phyloP scores from a whole-genome alignment of 2,113 vertebrate genomes.

The Eretmochelys imbricata region DNA sequence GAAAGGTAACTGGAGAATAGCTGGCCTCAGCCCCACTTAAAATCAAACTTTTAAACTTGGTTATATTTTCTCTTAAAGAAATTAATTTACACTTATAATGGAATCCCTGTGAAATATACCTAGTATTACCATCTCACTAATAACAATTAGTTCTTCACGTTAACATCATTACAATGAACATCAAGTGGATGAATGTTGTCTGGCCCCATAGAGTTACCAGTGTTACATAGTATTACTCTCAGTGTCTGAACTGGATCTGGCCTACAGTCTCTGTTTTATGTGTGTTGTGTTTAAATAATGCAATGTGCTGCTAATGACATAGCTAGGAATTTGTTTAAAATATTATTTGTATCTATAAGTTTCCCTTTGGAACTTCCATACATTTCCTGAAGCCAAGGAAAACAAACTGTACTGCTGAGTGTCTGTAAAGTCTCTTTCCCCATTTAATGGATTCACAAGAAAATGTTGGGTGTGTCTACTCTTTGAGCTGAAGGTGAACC shows the following conservation, averaged over 20 bases:
- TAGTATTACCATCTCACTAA: conserved; percentile 46
- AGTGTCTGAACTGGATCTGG: not conserved
- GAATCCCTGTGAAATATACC: conserved; percentile 17
- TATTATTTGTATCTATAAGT: not conserved
- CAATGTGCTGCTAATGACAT: not conserved
- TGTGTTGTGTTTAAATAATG: not conserved
- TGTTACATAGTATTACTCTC: not conserved
- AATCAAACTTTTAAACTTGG: conserved; percentile 23
- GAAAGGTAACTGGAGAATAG: conserved; percentile 29
- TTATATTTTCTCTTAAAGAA: conserved; percentile 47
- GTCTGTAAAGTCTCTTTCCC: not conserved
- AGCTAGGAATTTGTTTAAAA: not conserved
- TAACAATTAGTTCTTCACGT: conserved; percentile 31
- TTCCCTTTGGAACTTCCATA: not conserved
- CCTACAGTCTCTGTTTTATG: not conserved
- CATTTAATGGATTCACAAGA: not conserved
- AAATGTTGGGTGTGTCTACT: not conserved
- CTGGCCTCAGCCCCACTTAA: conserved; percentile 48
- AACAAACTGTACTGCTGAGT: not conserved
- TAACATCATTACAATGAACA: not conserved
- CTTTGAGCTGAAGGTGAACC: too few relatives aligned
- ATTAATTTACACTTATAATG: conserved; percentile 44
- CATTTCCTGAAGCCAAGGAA: not conserved
- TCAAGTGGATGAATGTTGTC: conserved; percentile 10
- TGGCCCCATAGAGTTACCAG: not conserved